A percentile compares a stretch with the other conserved stretches of the same genome.
phyloP scores from a whole-genome alignment of 2,113 vertebrate species.

The Phyllostomus discolor region DNA sequence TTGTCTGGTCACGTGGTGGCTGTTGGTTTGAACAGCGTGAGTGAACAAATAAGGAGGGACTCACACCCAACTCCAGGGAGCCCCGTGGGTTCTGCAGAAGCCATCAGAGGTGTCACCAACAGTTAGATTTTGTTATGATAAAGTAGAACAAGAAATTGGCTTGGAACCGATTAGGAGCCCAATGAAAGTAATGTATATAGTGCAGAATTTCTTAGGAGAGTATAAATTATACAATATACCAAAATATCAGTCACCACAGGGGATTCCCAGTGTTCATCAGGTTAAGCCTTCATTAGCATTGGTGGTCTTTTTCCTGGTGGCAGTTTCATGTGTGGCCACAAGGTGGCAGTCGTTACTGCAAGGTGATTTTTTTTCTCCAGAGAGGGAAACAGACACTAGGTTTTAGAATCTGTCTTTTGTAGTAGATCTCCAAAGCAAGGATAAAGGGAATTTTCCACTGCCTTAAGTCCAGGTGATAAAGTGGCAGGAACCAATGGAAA shows the following conservation, averaged over 20 bases:
- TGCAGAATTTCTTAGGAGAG: background rate
- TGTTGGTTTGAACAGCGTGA: background rate
- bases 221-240: background rate
- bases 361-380: constrained; percentile 30
- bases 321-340: constrained; percentile 34
- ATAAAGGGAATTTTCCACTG: background rate
- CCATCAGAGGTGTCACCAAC: background rate
- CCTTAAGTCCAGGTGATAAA: background rate
- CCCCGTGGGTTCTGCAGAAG: background rate
- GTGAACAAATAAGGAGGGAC: background rate
- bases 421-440: constrained; percentile 34
- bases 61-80: background rate
- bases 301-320: background rate
- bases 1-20: background rate
- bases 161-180: background rate
- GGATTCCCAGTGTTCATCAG: background rate
- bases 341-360: constrained; percentile 58
- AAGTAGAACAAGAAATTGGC: background rate
- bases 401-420: background rate
- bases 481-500: background rate
- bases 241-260: background rate
- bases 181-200: background rate
- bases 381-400: background rate
- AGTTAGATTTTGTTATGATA: background rate
- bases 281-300: background rate